A percentile compares a stretch with the other conserved stretches of the same genome.
phyloP scores from a whole-genome alignment of 2,797 vertebrate species.

The Otolemur crassicaudatus region DNA sequence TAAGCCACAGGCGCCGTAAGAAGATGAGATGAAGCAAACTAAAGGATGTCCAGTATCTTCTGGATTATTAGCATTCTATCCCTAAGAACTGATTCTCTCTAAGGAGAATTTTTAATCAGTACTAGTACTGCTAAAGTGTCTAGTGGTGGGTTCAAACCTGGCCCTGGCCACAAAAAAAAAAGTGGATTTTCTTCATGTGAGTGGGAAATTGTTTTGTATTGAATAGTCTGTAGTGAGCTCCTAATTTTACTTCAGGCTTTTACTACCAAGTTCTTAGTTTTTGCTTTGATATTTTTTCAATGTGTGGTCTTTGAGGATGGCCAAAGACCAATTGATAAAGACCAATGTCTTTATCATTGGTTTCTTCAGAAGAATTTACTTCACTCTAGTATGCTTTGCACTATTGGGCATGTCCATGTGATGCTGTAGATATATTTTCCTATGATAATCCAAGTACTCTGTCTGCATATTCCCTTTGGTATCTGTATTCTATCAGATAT shows the following conservation, averaged over 20 bases:
- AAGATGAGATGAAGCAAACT: constrained; percentile 1
- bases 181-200: not conserved
- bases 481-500: not conserved
- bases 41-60: not conserved
- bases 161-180: too few relatives aligned
- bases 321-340: too few relatives aligned
- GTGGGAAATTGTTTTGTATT: not conserved
- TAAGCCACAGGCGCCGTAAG: not conserved
- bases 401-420: not conserved
- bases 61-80: constrained; percentile 12
- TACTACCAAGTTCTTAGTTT: constrained; percentile 33
- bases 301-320: not conserved
- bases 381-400: not conserved
- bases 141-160: too few relatives aligned
- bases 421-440: not conserved
- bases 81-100: not conserved
- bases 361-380: not conserved
- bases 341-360: not conserved
- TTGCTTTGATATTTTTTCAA: constrained; percentile 10
- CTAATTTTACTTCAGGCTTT: not conserved
- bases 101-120: not conserved
- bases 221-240: not conserved
- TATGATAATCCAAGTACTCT: not conserved
- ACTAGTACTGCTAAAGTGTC: not conserved
- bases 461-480: not conserved